Evolutionary conservation across 2,797 vertebrate genomes (phyloP), one percentile per base, ranked within the genome.

Genomic region (Acanthiza pusilla): DNA sequence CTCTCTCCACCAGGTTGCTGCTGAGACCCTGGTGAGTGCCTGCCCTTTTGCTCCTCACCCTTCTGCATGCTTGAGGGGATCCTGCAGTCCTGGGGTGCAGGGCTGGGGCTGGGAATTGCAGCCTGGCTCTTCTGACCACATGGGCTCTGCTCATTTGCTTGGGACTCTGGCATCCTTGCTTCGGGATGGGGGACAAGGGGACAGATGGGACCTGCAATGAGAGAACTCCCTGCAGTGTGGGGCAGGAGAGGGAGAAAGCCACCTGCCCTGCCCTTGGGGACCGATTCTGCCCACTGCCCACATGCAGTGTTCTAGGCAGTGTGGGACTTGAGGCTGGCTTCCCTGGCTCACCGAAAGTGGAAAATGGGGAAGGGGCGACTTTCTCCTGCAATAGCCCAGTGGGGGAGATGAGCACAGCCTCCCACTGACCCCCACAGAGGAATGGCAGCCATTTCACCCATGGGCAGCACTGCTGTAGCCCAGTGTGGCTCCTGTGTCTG

Each of bases 11-110:
- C 97, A 98, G 98, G 97, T 98, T 93, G 94, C 97, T 95, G 98
- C 98, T 95, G 98, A 98, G 96, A 98, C 97, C 95, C 94, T 98
- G 98, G 98, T 98, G 98, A 98, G 98, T 98, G 96, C 89, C 81
- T 78, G 82, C n/a, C 65, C 63, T 82, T 91, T 94, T 1, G 4
- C 85, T 76, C 71, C 81, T 91, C 85, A 63, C 61, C 42, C 70
- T 78, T 90, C 48, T 71, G 88, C 68, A 36, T 48, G 29, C 66
- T 15, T 92, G 78, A 92, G 76, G 75, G 92, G 36, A 42, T 54
- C 32, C 42, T 75, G 48, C 8, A 6, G 45, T 53, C 22, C 61
- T 53, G 1, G n/a, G 53, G 13, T 77, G 50, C 65, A 62, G 76
- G 73, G 38, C 75, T 32, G 26, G 79, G 67, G 60, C 48, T 36